These are phyloP conservation scores for Heliconius hermathena DNA, from an alignment of 1,140 invertebrate species.

Conservation along the genomic window DNA sequence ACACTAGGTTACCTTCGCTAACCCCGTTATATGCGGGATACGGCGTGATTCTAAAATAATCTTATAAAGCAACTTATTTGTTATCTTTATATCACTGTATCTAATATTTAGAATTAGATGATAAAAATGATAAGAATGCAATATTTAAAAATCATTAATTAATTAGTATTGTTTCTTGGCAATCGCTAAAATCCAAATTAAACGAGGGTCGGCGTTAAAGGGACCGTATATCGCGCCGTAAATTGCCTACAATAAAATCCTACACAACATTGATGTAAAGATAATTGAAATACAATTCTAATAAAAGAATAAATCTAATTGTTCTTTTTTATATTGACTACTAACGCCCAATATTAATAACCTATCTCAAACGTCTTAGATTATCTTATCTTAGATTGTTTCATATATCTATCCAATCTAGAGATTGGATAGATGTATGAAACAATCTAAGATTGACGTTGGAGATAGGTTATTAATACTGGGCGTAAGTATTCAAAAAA, in stretches of 20 bases:
- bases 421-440: no score
- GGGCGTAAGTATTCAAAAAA: no score
- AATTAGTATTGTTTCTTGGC: conserved; percentile 70
- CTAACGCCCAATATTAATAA: no score
- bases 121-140: conserved; percentile 19
- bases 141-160: conserved; percentile 53
- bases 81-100: background rate
- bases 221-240: conserved; percentile 70
- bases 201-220: conserved; percentile 71
- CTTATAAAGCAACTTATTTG: background rate
- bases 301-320: background rate
- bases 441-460: no score
- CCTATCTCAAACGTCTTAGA: no score
- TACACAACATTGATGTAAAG: conserved; percentile 48
- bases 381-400: no score
- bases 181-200: conserved; percentile 71
- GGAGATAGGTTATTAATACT: no score
- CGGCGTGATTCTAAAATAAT: no score
- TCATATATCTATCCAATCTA: no score
- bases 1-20: no score
- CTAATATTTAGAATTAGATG: no score
- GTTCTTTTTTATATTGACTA: background rate
- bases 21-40: no score
- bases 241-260: conserved; percentile 77
- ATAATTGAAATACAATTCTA: background rate